phyloP scores from a whole-genome alignment of 2,797 vertebrate species.

The Pseudocheirus occidentalis region DNA sequence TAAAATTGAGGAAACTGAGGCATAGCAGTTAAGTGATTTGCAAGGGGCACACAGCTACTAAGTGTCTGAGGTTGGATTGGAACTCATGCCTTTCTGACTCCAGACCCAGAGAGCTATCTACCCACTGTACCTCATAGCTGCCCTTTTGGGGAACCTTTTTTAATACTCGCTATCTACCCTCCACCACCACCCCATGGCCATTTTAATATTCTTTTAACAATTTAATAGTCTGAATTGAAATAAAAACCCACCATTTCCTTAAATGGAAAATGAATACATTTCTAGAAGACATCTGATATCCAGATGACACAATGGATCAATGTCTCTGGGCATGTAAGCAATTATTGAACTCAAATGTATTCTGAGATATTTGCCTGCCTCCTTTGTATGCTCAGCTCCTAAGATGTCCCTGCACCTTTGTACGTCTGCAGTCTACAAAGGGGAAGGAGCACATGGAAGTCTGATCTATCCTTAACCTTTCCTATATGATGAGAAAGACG shows the following conservation, averaged over 20 bases:
- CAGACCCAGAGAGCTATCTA: background rate
- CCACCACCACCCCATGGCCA: background rate
- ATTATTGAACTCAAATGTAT: slow-evolving; percentile 24
- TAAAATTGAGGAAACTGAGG: background rate
- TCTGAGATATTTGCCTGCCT: slow-evolving; percentile 62
- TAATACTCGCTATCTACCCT: background rate
- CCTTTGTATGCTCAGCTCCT: slow-evolving; percentile 63
- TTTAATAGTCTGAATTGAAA: background rate
- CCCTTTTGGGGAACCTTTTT: background rate
- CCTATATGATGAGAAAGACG: slow-evolving; percentile 76
- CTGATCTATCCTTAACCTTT: slow-evolving; percentile 82
- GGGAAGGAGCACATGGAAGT: slow-evolving; percentile 69
- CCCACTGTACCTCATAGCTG: background rate
- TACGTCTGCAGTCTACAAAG: slow-evolving; percentile 71
- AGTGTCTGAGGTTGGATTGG: background rate
- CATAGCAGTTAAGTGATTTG: background rate
- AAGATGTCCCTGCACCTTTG: slow-evolving; percentile 67
- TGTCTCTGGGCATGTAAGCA: slow-evolving; percentile 63
- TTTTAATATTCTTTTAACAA: background rate
- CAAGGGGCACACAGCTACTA: background rate
- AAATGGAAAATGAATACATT: background rate
- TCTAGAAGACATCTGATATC: background rate
- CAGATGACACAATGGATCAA: slow-evolving; percentile 41
- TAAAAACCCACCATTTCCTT: background rate
- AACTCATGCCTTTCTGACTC: background rate